phyloP scores from a whole-genome alignment of 2,888 invertebrate species.

The Cephonodes hylas region DNA sequence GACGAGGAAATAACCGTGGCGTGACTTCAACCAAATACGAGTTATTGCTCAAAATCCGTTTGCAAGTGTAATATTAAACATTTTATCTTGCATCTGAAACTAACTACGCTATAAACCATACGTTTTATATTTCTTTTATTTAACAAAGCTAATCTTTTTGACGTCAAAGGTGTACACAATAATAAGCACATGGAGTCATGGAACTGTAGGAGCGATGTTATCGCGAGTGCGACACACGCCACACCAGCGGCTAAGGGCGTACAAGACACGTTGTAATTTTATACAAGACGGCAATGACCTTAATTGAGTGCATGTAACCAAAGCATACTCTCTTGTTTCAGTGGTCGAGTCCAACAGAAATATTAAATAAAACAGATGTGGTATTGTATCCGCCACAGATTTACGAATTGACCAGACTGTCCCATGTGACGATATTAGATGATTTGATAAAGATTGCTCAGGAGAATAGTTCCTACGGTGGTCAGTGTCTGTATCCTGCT shows the following conservation, averaged over 20 bases:
- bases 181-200: background rate
- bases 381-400: conserved; percentile 87
- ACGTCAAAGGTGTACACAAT: background rate
- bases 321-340: conserved; percentile 52
- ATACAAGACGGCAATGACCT: conserved; percentile 2
- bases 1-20: background rate
- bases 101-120: background rate
- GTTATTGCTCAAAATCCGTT: background rate
- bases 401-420: conserved; percentile 86
- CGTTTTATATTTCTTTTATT: background rate
- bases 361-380: conserved; percentile 65
- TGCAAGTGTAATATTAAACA: background rate
- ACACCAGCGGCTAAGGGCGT: background rate
- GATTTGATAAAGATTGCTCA: conserved; percentile 81
- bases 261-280: background rate
- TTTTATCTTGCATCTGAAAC: background rate
- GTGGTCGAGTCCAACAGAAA: conserved; percentile 84
- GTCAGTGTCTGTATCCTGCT: conserved; percentile 79
- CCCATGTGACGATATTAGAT: conserved; percentile 78
- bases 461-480: conserved; percentile 77
- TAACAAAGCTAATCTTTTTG: background rate
- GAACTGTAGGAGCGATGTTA: background rate
- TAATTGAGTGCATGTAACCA: background rate
- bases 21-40: background rate
- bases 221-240: background rate